Evolutionary conservation across 2,888 invertebrate species (phyloP).

Genomic region (Papilio demoleus): DNA sequence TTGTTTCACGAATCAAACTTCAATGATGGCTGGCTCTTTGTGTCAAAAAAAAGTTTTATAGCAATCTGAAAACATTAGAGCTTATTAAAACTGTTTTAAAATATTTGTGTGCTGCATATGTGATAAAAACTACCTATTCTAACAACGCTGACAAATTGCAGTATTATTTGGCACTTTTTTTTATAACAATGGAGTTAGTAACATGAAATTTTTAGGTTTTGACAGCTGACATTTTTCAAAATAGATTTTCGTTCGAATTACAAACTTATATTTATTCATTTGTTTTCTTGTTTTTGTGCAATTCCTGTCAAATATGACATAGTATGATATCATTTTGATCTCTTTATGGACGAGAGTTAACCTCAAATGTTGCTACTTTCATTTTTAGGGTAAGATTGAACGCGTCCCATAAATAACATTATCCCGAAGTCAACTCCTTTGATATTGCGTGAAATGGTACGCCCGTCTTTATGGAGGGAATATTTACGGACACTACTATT

Average conservation of each 20-base stretch:
- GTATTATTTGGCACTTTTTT: neutral
- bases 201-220: neutral
- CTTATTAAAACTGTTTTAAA: neutral
- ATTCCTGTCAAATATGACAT: neutral
- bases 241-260: neutral
- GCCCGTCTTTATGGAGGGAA: constrained; percentile 36
- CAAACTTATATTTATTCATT: neutral
- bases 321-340: neutral
- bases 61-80: neutral
- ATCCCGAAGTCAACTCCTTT: constrained; percentile 35
- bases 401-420: constrained; percentile 37
- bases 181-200: neutral
- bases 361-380: constrained; percentile 8
- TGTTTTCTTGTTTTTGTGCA: neutral
- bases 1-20: neutral
- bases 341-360: constrained; percentile 15
- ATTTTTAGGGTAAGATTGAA: constrained; percentile 28
- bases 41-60: neutral
- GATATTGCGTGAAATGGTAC: constrained; percentile 29
- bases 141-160: neutral
- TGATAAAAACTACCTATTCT: neutral
- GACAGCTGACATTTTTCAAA: constrained; percentile 1
- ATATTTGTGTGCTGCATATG: neutral
- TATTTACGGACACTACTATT: constrained; percentile 38
- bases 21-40: neutral